Conservation (phyloP, 2,888 invertebrate species). For the Drosophila paranaensis region DNA sequence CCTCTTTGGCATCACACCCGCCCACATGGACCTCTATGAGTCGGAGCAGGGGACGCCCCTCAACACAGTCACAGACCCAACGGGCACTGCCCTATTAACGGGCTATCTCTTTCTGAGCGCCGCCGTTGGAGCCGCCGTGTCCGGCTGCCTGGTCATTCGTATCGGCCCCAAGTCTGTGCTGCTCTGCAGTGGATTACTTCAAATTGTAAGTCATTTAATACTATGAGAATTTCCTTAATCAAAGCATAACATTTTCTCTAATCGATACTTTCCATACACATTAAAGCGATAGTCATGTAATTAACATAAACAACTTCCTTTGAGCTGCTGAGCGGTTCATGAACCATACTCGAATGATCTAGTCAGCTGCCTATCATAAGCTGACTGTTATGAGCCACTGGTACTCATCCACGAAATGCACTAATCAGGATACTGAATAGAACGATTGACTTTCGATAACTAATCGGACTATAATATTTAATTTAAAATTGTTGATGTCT, state of each 20-base stretch:
- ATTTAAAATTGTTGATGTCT: neutral
- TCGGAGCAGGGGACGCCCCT: slow-evolving; percentile 69
- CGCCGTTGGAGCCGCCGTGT: slow-evolving; percentile 71
- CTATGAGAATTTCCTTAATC: no score
- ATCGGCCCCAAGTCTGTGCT: slow-evolving; percentile 80
- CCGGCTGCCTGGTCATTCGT: slow-evolving; percentile 70
- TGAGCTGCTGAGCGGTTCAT: neutral
- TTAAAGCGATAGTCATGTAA: no score
- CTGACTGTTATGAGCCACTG: neutral
- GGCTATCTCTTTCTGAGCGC: slow-evolving; percentile 78
- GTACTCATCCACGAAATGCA: neutral
- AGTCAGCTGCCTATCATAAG: neutral
- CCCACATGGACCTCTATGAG: slow-evolving; percentile 76
- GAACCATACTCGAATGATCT: neutral
- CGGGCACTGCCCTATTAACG: slow-evolving; percentile 73
- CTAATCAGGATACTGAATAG: neutral
- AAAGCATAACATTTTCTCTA: no score
- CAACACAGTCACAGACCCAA: slow-evolving; percentile 58
- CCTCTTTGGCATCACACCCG: slow-evolving; percentile 81
- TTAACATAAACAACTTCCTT: no score
- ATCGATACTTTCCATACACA: no score
- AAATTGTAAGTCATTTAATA: slow-evolving; percentile 73
- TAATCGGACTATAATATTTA: neutral
- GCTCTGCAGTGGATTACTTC: slow-evolving; percentile 77
- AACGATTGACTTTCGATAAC: neutral